Evolutionary conservation across 2,113 vertebrate genomes (phyloP).

Genomic region (Columba janthina): DNA sequence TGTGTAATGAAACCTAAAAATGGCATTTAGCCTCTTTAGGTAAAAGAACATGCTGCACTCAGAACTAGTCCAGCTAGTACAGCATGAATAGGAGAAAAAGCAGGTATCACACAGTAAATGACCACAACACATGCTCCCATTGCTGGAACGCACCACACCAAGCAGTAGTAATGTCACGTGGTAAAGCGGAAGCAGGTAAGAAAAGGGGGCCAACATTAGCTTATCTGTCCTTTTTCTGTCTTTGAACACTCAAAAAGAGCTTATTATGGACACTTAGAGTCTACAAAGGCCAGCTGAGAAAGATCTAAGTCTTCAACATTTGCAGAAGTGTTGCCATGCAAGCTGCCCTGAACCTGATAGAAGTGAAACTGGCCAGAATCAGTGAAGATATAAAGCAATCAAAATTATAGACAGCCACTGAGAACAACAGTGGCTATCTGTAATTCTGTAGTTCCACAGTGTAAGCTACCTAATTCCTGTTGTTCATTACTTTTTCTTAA

Average conservation of each 20-base stretch:
- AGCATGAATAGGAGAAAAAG: neutral
- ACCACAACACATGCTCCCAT: neutral
- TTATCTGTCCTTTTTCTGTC: neutral
- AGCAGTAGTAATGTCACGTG: neutral
- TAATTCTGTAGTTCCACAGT: neutral
- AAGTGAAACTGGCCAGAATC: neutral
- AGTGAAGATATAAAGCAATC: neutral
- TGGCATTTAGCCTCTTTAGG: neutral
- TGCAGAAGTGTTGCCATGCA: neutral
- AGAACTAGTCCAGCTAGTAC: neutral
- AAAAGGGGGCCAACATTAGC: neutral
- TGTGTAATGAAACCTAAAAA: neutral
- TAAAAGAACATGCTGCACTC: neutral
- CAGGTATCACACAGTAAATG: neutral
- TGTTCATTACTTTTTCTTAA: neutral
- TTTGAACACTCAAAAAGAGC: neutral
- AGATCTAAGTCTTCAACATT: neutral
- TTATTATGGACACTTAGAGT: neutral
- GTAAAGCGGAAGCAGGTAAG: neutral
- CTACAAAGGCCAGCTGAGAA: neutral
- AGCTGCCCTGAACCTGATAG: neutral
- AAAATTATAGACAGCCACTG: neutral
- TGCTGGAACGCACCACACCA: neutral
- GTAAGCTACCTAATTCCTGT: neutral
- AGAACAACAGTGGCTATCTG: neutral